Evolutionary conservation across 2,888 invertebrate genomes (phyloP).

Genomic region (Papilio gigon): DNA sequence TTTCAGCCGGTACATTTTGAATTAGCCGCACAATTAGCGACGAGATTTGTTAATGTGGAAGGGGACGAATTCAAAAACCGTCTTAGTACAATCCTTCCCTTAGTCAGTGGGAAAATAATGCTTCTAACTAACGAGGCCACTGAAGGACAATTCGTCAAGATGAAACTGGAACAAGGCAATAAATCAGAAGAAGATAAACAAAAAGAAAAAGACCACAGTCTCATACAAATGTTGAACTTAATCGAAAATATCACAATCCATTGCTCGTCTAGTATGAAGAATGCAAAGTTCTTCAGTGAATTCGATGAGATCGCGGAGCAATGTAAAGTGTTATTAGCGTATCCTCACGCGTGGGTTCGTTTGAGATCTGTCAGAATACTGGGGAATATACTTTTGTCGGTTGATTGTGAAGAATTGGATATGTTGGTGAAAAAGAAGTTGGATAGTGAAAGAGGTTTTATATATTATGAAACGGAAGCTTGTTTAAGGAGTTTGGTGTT

Average conservation of each 20-base stretch:
- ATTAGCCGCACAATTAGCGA: conserved; percentile 89
- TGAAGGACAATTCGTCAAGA: conserved; percentile 84
- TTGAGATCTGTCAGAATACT: conserved; percentile 89
- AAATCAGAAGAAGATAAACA: conserved; percentile 83
- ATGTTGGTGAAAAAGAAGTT: conserved; percentile 65
- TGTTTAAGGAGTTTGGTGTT: conserved; percentile 86
- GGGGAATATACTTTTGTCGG: conserved; percentile 85
- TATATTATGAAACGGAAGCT: conserved; percentile 84
- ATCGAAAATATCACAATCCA: conserved; percentile 85
- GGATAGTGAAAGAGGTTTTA: conserved; percentile 78
- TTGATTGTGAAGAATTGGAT: conserved; percentile 84
- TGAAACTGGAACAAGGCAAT: conserved; percentile 69
- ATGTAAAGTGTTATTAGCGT: conserved; percentile 87
- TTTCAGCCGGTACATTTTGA: conserved; percentile 85
- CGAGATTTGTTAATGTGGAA: conserved; percentile 91
- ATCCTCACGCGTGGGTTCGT: conserved; percentile 95
- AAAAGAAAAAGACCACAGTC: conserved; percentile 86
- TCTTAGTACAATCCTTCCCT: conserved; percentile 83
- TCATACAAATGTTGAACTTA: conserved; percentile 88
- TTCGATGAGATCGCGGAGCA: conserved; percentile 84
- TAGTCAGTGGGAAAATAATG: conserved; percentile 80
- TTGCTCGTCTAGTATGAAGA: conserved; percentile 83
- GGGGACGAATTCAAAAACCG: conserved; percentile 86
- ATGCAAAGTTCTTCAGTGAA: conserved; percentile 69
- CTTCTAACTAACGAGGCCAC: conserved; percentile 73